Base-by-base conservation (phyloP, 2,888 invertebrate genomes). In the Cepaea hortensis region DNA sequence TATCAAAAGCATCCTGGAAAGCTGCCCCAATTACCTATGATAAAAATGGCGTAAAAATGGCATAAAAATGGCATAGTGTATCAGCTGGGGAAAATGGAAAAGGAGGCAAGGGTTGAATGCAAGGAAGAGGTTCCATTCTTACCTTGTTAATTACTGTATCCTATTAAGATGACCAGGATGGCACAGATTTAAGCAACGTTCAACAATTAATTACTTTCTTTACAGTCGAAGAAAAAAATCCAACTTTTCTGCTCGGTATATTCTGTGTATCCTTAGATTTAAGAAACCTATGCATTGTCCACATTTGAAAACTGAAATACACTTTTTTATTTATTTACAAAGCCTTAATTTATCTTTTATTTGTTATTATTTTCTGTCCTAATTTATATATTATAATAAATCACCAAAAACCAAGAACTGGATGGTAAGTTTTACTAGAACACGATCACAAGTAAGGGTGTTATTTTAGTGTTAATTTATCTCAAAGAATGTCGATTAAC, bases 71-170 rank as follows among this genome's bases (percentile, higher is more conserved):
- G 79, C 79, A 65, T 15, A 62, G 23, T 79, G 61, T 35, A n/a
- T n/a, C 35, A 62, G 23, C 61, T 35, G 62, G 62, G 62, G 23
- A 62, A 61, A 82, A 73, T 72, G 55, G 5, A 55, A 72, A 50
- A n/a, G 11, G 50, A 15, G 50, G 15, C 3, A 46, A 11, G 46
- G 65, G 46, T 65, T 20, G 18, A 50, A 50, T 13, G n/a, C 18
- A 79, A 79, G 23, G n/a, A 77, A 23, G 61, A 50, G 82, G 48
- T 55, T 23, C 48, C 72, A 46, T 46, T 76, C 90, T 91, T 91
- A 91, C 91, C 91, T 91, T 91, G 88, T 91, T 89, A 79, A 88
- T 91, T 84, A 89, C 88, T 81, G 91, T 91, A 85, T 91, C 91
- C 91, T 91, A 89, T 80, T 85, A 85, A 86, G 88, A 76, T 81